Evolutionary conservation across 2,113 vertebrate species (phyloP).

Genomic region (Campylomormyrus numenius): DNA sequence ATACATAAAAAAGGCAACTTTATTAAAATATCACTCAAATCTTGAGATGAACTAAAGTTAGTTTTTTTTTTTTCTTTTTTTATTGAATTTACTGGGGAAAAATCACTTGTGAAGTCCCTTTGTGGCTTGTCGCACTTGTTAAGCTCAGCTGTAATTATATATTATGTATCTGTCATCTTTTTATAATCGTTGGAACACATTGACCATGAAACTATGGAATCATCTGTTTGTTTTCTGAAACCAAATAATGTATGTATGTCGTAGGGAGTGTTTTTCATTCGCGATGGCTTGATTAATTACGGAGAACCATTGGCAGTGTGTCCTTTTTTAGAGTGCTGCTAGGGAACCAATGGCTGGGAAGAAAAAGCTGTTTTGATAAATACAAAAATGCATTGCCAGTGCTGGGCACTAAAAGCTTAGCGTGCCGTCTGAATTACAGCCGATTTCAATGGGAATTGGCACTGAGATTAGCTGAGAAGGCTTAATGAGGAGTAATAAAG

Average conservation of each 20-base stretch:
- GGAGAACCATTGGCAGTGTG: background rate
- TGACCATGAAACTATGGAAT: background rate
- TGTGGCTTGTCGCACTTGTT: background rate
- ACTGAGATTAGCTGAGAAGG: background rate
- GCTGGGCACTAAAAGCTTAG: background rate
- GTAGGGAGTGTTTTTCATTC: background rate
- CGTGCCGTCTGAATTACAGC: background rate
- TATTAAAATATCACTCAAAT: background rate
- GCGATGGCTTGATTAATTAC: background rate
- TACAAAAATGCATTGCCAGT: background rate
- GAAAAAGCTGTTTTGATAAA: background rate
- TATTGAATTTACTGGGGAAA: background rate
- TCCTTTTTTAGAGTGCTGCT: background rate
- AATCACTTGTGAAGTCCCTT: background rate
- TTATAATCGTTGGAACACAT: slow-evolving; percentile 6
- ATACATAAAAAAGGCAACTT: background rate
- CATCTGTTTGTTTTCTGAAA: background rate
- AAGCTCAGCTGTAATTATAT: slow-evolving; percentile 10
- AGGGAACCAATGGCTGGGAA: no score
- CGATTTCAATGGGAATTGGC: background rate
- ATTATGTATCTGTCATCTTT: background rate
- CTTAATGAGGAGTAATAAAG: background rate
- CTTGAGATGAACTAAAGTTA: background rate
- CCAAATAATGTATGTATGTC: background rate
- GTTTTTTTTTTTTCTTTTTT: background rate